Evolutionary conservation across 2,888 invertebrate species (phyloP), one percentile per base, ranked within the genome.

Genomic region (Dryobota labecula): DNA sequence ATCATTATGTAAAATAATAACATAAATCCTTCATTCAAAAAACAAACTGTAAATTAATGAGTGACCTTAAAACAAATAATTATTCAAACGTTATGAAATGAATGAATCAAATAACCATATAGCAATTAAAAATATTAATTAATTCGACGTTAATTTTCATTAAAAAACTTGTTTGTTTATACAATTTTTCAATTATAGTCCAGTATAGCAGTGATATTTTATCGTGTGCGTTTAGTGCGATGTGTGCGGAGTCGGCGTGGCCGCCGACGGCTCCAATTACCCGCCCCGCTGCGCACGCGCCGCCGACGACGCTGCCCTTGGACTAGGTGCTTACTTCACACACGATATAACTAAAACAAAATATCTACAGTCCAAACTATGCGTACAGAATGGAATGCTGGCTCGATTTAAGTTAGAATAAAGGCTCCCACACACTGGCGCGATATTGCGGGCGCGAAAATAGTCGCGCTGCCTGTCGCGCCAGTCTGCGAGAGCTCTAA

Each of bases 291-390:
- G 91, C 89, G 86, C 88, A 86, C 82, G 83, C 89, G 87, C 86
- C 77, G 83, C 81, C 78, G 82, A 78, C 63, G 57, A 58, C 64
- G 56, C 76, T 86, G 89, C 86, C 91, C 91, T 91, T 91, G 91
- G 88, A 88, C 90, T 89, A 87, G 85, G 88, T 88, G 87, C 87
- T 85, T 83, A 86, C 85, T 84, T 82, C 85, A 85, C 80, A 86
- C 82, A 84, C 84, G 75, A 83, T 79, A 82, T 74, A 69, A 86
- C 82, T 85, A 84, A 86, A 88, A 88, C 84, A 88, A 85, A 85
- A 75, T 70, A 68, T 68, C 89, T 62, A 63, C 62, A 63, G 38
- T 38, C 51, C 56, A 64, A 30, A 51, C 41, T 51, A 54, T 62
- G 62, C n/a, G 13, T 38, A 51, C 41, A 58, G 51, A 70, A 73